These are phyloP conservation scores for Xanthostigma xanthostigma DNA, from an alignment of 2,888 invertebrate species.

Conservation along the genomic window DNA sequence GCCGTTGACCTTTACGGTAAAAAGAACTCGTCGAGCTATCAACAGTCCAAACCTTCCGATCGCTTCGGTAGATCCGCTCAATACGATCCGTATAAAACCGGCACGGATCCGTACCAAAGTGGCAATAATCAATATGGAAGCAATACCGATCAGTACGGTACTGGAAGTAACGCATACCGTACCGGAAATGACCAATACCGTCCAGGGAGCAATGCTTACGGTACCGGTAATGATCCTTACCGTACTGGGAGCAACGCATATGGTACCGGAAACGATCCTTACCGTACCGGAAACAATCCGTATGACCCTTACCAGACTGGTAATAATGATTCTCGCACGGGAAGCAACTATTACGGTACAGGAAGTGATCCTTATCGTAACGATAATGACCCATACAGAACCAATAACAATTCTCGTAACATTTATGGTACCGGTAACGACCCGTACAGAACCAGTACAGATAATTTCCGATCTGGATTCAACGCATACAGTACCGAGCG, in stretches of 20 bases:
- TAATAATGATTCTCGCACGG: slow-evolving; percentile 6
- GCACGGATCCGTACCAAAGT: slow-evolving; percentile 4
- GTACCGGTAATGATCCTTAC: no score
- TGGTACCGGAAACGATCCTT: slow-evolving; percentile 4
- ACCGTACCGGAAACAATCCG: slow-evolving; percentile 8
- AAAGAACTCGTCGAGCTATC: slow-evolving; percentile 2
- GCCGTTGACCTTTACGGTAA: slow-evolving; percentile 41
- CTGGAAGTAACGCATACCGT: slow-evolving; percentile 6
- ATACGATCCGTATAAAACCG: slow-evolving; percentile 9
- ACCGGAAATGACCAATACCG: slow-evolving; percentile 4
- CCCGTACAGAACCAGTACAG: slow-evolving; percentile 18
- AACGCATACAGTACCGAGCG: neutral
- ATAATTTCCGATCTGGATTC: neutral
- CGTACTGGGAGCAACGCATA: slow-evolving; percentile 2
- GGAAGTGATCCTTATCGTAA: slow-evolving; percentile 20
- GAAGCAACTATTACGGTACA: slow-evolving; percentile 7
- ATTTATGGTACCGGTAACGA: slow-evolving; percentile 24
- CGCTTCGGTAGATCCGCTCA: slow-evolving; percentile 7
- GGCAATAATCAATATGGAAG: slow-evolving; percentile 7
- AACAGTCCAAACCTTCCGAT: neutral
- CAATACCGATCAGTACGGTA: slow-evolving; percentile 12
- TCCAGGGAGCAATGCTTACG: no score
- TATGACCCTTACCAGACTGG: slow-evolving; percentile 6
- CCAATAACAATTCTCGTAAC: neutral
- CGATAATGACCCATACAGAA: slow-evolving; percentile 15